A percentile compares a stretch with the other conserved stretches of the same genome.
Evolutionary conservation across 2,888 invertebrate genomes (phyloP).

Genomic region (Ligdia adustata): DNA sequence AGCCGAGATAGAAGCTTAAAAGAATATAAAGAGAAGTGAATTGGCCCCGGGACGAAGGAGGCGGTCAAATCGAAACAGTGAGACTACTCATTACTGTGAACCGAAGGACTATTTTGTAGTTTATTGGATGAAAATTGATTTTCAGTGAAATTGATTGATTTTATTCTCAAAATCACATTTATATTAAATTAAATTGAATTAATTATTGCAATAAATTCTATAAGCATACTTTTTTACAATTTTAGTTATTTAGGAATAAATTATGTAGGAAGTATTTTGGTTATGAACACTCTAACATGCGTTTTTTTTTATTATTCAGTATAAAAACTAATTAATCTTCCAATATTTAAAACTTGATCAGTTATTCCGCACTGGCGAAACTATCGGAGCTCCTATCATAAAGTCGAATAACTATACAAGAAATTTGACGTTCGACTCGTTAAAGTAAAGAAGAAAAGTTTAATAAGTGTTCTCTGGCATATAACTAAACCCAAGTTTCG

Average conservation of each 20-base stretch:
- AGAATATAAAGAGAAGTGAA: conserved; percentile 71
- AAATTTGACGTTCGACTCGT: conserved; percentile 62
- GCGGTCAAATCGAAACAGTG: conserved; percentile 77
- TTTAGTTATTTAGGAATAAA: too few relatives aligned
- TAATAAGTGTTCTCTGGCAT: conserved; percentile 68
- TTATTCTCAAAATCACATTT: background rate
- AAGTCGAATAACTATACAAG: conserved; percentile 51
- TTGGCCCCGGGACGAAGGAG: conserved; percentile 61
- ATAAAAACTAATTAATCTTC: background rate
- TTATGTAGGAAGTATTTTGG: too few relatives aligned
- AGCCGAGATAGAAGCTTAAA: conserved; percentile 63
- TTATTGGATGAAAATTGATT: conserved; percentile 5
- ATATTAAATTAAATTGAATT: too few relatives aligned
- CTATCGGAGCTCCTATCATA: conserved; percentile 38
- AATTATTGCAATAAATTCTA: too few relatives aligned
- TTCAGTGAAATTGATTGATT: background rate
- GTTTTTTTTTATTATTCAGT: too few relatives aligned
- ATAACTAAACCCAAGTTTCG: conserved; percentile 72
- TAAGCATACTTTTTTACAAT: too few relatives aligned
- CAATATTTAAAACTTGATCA: background rate
- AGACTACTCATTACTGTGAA: conserved; percentile 71
- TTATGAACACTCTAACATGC: too few relatives aligned
- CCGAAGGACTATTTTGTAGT: conserved; percentile 1
- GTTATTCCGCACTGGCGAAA: conserved; percentile 20
- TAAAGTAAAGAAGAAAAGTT: conserved; percentile 60